These are phyloP conservation scores for Lucilia sericata DNA, from an alignment of 1,140 invertebrate species.

Conservation along the genomic window DNA sequence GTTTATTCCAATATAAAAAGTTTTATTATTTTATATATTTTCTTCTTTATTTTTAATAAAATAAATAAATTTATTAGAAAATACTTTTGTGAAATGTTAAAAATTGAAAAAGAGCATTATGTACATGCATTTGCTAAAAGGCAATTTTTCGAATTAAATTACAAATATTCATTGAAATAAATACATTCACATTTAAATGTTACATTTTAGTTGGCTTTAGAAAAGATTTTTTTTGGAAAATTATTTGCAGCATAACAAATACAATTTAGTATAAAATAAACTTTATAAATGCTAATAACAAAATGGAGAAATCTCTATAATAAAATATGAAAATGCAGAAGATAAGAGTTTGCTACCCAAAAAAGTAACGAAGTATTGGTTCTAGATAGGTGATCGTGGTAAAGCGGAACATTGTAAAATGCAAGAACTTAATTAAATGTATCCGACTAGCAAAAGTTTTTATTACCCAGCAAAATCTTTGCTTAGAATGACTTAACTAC, in stretches of 20 bases:
- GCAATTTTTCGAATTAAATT: neutral
- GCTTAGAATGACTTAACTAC: too few relatives aligned
- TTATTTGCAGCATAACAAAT: neutral
- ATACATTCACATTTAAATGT: neutral
- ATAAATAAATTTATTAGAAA: neutral
- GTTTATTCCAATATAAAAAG: too few relatives aligned
- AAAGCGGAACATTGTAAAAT: too few relatives aligned
- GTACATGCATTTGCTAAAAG: neutral
- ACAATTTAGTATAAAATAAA: neutral
- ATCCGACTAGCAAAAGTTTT: too few relatives aligned
- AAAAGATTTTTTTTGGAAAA: neutral
- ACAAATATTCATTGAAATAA: neutral
- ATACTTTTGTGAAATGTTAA: neutral
- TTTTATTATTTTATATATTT: too few relatives aligned
- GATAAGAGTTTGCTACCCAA: too few relatives aligned
- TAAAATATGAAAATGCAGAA: too few relatives aligned
- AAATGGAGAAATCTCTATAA: neutral
- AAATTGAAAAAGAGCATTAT: neutral
- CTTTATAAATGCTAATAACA: neutral
- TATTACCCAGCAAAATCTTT: too few relatives aligned
- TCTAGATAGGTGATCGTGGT: too few relatives aligned
- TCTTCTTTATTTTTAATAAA: neutral
- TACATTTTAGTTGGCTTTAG: neutral
- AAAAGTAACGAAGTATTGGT: too few relatives aligned
- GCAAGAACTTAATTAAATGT: too few relatives aligned